Base-by-base conservation (phyloP, 2,113 vertebrate species). In the Anas platyrhynchos region DNA sequence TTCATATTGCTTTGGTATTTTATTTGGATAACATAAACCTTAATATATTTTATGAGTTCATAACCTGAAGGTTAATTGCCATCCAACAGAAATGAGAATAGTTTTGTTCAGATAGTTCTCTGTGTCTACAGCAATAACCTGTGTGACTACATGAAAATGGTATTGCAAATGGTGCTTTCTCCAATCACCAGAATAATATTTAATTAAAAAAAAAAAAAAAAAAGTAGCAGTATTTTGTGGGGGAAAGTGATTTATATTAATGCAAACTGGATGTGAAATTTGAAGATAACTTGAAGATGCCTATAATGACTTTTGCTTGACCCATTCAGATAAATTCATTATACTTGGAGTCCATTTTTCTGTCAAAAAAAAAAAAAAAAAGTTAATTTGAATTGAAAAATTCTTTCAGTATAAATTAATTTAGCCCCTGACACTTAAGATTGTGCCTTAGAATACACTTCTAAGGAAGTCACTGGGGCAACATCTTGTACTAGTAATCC, bases 1-100 rank as follows among this genome's bases (percentile, higher is more conserved):
- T 62, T 93, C 43, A 79, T 76, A 90, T 81, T 73, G 17, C 26
- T 86, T 79, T 83, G 11, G 44, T 62, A 86, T 88, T 95, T 92
- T 94, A 88, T 85, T 89, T 88, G 62, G 74, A 27, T 88, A 91
- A 87, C 52, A 73, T 56, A 66, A 83, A 86, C 11, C 38, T 84
- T 72, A 82, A 89, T 41, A 55, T 44, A 91, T 91, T 65, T 79
- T 50, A 56, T 43, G 50, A 91, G 38, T 89, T 82, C 50, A 62
- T 85, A 91, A 79, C 55, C 75, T 91, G 79, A 69, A 74, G 83
- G 79, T 90, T 86, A 93, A 96, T 93, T 93, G 59, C 41, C 36
- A 71, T 34, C 85, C 83, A 88, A 25, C 41, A 91, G 75, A 80
- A 93, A 73, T 3, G 5, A 25, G 29, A 93, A 71, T 50, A 31